Conservation (phyloP, 2,888 invertebrate genomes). For the Homarus gammarus region DNA sequence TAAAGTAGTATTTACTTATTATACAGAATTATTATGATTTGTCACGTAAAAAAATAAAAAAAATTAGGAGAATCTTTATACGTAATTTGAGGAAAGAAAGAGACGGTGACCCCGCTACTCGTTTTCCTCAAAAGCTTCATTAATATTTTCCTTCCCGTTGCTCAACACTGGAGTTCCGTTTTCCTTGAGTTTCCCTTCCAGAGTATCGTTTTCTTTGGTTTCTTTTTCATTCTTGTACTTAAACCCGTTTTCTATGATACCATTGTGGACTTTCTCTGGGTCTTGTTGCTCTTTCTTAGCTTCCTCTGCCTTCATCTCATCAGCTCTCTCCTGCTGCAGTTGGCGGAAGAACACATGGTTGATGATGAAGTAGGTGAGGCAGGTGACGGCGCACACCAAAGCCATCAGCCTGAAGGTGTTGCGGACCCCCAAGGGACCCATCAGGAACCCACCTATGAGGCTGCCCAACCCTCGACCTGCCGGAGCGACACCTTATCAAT, state of each 20-base stretch:
- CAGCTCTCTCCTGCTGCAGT: background rate
- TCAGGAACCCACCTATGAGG: slow-evolving; percentile 29
- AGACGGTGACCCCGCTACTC: too few relatives aligned
- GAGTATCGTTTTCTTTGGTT: background rate
- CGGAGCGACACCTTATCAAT: background rate
- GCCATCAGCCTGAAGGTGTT: slow-evolving; percentile 36
- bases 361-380: slow-evolving; percentile 16
- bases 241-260: background rate
- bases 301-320: background rate
- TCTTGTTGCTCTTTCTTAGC: background rate
- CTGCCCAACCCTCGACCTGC: slow-evolving; percentile 26
- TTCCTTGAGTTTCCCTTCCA: background rate
- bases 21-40: too few relatives aligned
- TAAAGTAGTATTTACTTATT: too few relatives aligned
- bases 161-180: background rate
- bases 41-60: too few relatives aligned
- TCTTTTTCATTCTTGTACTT: background rate
- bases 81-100: too few relatives aligned
- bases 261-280: background rate
- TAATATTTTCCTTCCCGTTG: background rate
- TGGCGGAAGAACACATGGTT: slow-evolving; percentile 19
- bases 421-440: slow-evolving; percentile 31
- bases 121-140: background rate
- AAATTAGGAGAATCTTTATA: too few relatives aligned
- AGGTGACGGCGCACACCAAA: slow-evolving; percentile 24